Conservation (phyloP, 1,140 invertebrate genomes). For the Homalodisca vitripennis region DNA sequence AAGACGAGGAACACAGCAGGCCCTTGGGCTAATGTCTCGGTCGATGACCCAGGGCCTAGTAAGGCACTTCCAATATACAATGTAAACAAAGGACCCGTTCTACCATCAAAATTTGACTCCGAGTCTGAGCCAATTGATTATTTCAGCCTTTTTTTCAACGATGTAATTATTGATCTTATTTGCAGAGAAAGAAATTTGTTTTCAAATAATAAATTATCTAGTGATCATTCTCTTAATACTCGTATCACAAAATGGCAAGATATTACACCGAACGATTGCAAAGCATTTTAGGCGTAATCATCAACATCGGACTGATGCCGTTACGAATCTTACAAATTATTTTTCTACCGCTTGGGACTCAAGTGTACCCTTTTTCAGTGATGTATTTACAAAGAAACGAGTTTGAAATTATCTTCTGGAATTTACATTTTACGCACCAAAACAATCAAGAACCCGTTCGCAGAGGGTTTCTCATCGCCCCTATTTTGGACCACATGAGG, state of each 20-base stretch:
- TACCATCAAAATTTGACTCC: background rate
- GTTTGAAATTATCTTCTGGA: conserved; percentile 5
- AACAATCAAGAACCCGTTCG: background rate
- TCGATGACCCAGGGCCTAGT: background rate
- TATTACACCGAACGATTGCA: background rate
- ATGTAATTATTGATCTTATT: conserved; percentile 11
- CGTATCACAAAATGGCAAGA: conserved; percentile 12
- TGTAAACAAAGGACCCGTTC: conserved; percentile 12
- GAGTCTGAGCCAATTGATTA: conserved; percentile 10
- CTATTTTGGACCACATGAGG: conserved; percentile 3
- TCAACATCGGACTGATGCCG: conserved; percentile 13
- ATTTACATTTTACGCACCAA: conserved; percentile 17
- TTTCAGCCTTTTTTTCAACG: conserved; percentile 15
- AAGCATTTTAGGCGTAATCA: conserved; percentile 16
- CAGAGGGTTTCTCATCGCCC: conserved; percentile 10
- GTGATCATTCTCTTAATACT: background rate
- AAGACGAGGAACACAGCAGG: background rate
- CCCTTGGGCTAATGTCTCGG: conserved; percentile 8
- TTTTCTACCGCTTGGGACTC: conserved; percentile 2
- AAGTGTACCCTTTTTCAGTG: background rate
- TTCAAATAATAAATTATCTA: background rate
- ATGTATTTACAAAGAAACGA: background rate
- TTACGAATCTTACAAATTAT: background rate
- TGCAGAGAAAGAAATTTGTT: conserved; percentile 10
- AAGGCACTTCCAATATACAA: background rate